Evolutionary conservation across 2,888 invertebrate genomes (phyloP), one percentile per base, ranked within the genome.

Genomic region (Agrotis clavis): DNA sequence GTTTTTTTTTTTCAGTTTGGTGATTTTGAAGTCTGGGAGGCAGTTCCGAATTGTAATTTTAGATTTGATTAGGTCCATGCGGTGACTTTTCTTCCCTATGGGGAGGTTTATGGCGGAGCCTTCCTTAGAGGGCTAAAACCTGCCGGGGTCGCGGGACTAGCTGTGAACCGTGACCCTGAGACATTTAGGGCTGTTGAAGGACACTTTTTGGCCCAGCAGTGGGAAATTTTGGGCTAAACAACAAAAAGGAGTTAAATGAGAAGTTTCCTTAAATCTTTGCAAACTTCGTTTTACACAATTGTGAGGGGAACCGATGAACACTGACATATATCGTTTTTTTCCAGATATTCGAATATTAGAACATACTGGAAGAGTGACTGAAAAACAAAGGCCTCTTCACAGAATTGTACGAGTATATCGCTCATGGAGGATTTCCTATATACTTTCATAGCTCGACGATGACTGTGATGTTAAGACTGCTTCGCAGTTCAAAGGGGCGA

Each of bases 1-100:
- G 70, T 67, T 45, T 54, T 69, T 71, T 72, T 64, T 74, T 64
- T 53, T 60, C 62, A 59, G 50, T 81, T 65, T 45, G 35, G 30
- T 65, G 25, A 21, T 19, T 16, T 30, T 18, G 7, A 25, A 14
- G 21, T 53, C 41, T 48, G 1, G 4, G 0, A 35, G 21, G 3
- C 30, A 4, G 6, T 54, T 67, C 7, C 19, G 21, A 13, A 19
- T 25, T 41, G 3, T 57, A 13, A 7, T 35, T 35, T 35, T 35
- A 35, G 7, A 7, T 30, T 30, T 30, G 35, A 35, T 35, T 35
- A 35, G 5, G 35, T 7, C 35, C 6, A 35, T 35, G 35, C 1
- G 7, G 35, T 35, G 35, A 35, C 6, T 35, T 35, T 35, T 35
- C 35, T 35, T 35, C 6, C 35, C 35, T 35, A 35, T 35, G 35